These are phyloP conservation scores for Danaus chrysippus DNA, from an alignment of 2,888 invertebrate species.

Conservation along the genomic window DNA sequence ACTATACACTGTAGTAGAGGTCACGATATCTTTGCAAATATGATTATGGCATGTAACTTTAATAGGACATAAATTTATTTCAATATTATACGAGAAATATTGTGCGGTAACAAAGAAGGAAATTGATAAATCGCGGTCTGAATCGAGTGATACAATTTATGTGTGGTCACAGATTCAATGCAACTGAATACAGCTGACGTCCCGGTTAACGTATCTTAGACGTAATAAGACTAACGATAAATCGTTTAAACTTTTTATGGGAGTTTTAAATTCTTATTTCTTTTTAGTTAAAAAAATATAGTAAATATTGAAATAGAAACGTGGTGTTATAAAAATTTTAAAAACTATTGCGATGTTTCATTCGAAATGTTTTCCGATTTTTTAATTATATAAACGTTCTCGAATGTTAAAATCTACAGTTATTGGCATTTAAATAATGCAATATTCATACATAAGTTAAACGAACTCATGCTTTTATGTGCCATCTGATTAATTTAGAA, in stretches of 20 bases:
- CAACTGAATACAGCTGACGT: constrained; percentile 41
- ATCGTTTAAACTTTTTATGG: no score
- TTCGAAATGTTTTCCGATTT: no score
- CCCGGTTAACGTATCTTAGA: neutral
- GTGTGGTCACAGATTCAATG: constrained; percentile 44
- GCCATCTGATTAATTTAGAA: constrained; percentile 34
- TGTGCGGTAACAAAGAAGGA: constrained; percentile 24
- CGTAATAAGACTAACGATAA: no score
- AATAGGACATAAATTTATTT: constrained; percentile 21
- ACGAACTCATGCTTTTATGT: constrained; percentile 32
- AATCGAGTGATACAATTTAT: constrained; percentile 51
- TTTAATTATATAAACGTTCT: no score
- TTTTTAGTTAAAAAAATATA: no score
- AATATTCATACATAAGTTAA: constrained; percentile 22
- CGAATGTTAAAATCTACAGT: no score
- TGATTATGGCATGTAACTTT: constrained; percentile 10
- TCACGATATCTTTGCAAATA: constrained; percentile 3
- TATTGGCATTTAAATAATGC: constrained; percentile 27
- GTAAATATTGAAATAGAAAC: no score
- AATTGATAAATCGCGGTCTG: constrained; percentile 32
- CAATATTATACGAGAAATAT: constrained; percentile 30
- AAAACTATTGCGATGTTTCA: no score
- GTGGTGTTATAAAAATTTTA: no score
- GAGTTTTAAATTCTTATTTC: no score
- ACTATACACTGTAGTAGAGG: no score